phyloP scores from a whole-genome alignment of 2,113 vertebrate genomes.

The Pseudopodoces humilis region DNA sequence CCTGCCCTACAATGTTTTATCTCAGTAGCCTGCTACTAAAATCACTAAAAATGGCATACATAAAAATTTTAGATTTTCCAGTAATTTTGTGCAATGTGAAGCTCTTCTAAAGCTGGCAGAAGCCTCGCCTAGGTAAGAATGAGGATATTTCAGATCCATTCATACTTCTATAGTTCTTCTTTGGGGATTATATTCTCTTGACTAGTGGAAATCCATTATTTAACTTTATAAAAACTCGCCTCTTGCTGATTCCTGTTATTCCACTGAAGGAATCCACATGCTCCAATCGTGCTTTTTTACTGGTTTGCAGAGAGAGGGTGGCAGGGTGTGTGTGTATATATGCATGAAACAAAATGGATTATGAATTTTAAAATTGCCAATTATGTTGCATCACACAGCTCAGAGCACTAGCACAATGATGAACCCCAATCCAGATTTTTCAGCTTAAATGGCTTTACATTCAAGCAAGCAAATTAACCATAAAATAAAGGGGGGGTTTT shows the following conservation, averaged over 20 bases:
- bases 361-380: constrained; percentile 83
- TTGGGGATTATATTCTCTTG: not conserved
- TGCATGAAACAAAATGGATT: constrained; percentile 74
- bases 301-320: not conserved
- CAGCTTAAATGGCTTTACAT: constrained; percentile 85
- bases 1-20: not conserved
- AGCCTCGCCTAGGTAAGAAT: not conserved
- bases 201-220: not conserved
- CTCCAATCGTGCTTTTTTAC: not conserved
- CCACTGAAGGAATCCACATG: constrained; percentile 37
- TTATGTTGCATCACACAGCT: constrained; percentile 82
- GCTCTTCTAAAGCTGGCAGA: not conserved
- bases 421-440: constrained; percentile 80
- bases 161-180: not conserved
- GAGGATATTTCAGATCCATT: not conserved
- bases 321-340: not conserved
- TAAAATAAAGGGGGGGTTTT: constrained; percentile 74
- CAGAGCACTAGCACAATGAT: constrained; percentile 76
- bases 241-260: not conserved
- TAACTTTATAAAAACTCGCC: not conserved
- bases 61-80: not conserved
- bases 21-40: not conserved
- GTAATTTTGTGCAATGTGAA: not conserved
- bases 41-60: not conserved
- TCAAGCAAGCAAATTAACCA: constrained; percentile 86